These are phyloP conservation scores for Eulemur coronatus DNA, from an alignment of 2,797 vertebrate genomes.

Conservation along the genomic window DNA sequence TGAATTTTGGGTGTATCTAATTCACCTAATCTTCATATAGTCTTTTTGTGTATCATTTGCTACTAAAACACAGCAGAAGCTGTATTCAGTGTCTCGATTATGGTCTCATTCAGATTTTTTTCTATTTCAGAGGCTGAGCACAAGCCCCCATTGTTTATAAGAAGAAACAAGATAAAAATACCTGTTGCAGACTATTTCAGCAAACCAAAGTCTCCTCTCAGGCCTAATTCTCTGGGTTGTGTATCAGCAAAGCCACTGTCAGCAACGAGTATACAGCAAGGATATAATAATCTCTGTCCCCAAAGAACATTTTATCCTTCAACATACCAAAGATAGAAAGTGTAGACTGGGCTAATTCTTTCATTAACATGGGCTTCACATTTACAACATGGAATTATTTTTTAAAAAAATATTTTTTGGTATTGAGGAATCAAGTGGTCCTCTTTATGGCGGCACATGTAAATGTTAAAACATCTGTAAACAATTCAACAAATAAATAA, in stretches of 20 bases:
- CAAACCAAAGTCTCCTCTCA: not conserved
- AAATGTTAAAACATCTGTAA: constrained; percentile 33
- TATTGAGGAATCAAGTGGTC: not conserved
- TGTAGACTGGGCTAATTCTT: not conserved
- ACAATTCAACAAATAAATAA: constrained; percentile 60
- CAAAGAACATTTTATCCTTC: not conserved
- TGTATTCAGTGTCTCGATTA: not conserved
- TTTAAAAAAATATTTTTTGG: not conserved
- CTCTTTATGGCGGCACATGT: not conserved
- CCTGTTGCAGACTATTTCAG: constrained; percentile 45
- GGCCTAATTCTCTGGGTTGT: not conserved
- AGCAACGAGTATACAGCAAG: constrained; percentile 13
- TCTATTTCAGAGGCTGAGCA: constrained; percentile 64
- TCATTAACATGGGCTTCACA: not conserved
- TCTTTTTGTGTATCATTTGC: not conserved
- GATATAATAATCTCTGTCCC: not conserved
- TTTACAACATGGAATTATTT: not conserved
- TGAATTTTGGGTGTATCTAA: not conserved
- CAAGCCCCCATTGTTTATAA: constrained; percentile 41
- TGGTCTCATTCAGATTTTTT: constrained; percentile 20
- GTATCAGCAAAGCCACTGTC: not conserved
- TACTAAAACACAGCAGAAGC: not conserved
- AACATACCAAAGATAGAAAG: constrained; percentile 28
- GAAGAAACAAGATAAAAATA: constrained; percentile 39
- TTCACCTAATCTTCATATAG: not conserved